Evolutionary conservation across 2,113 vertebrate genomes (phyloP).

Genomic region (Natator depressus): DNA sequence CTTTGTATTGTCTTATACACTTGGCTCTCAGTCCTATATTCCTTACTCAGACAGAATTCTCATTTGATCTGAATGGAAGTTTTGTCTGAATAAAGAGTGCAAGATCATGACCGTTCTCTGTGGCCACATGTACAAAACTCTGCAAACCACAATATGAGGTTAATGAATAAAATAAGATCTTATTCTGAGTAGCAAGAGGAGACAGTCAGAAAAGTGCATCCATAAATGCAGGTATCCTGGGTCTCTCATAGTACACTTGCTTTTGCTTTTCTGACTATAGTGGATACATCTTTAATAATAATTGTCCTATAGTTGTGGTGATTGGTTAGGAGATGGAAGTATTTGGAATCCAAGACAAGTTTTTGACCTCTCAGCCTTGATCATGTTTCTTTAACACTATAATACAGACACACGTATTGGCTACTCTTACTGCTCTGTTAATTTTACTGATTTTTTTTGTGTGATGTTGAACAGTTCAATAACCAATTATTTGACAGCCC

Average conservation of each 20-base stretch:
- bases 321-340: background rate
- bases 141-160: background rate
- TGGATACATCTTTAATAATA: background rate
- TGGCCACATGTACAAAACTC: background rate
- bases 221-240: background rate
- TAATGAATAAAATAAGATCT: background rate
- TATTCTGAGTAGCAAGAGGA: background rate
- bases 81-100: background rate
- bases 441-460: background rate
- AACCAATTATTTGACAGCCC: background rate
- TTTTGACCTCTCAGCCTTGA: background rate
- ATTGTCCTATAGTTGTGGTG: background rate
- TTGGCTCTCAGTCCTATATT: background rate
- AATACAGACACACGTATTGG: background rate
- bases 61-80: background rate
- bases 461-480: background rate
- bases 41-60: background rate
- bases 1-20: conserved; percentile 29
- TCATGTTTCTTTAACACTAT: background rate
- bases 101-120: background rate
- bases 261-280: background rate
- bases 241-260: background rate
- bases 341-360: background rate
- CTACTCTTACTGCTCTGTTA: background rate
- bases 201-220: background rate